A percentile compares a stretch with the other conserved stretches of the same genome.
Evolutionary conservation across 2,113 vertebrate genomes (phyloP).

Genomic region (Guaruba guarouba): DNA sequence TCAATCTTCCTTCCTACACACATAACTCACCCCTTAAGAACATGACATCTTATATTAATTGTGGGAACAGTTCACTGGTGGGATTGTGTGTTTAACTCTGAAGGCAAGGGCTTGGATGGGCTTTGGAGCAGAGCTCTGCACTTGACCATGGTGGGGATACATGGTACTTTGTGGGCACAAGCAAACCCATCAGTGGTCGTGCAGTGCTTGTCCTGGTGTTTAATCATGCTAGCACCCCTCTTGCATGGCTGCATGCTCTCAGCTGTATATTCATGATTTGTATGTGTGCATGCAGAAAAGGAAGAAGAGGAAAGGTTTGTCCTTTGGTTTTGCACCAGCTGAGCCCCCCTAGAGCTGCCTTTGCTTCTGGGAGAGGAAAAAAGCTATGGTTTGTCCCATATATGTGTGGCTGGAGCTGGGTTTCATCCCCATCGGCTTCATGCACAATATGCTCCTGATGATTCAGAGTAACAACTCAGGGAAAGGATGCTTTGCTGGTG

Average conservation of each 20-base stretch:
- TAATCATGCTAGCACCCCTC: background rate
- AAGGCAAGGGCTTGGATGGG: background rate
- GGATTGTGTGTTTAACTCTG: background rate
- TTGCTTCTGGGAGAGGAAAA: background rate
- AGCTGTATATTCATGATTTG: accelerated
- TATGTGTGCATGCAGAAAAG: background rate
- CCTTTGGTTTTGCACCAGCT: background rate
- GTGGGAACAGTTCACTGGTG: background rate
- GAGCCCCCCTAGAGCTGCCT: background rate
- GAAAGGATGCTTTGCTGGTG: background rate
- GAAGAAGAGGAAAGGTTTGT: background rate
- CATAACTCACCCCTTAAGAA: background rate
- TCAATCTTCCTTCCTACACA: background rate
- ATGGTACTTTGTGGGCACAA: accelerated
- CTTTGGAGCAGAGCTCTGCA: background rate
- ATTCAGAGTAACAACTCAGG: background rate
- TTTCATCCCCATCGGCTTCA: accelerated
- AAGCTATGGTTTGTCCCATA: background rate
- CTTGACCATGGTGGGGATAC: accelerated
- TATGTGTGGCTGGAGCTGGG: background rate
- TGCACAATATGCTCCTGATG: accelerated
- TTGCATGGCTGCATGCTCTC: background rate
- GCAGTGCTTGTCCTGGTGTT: background rate
- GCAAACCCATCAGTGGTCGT: accelerated
- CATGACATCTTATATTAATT: background rate